Evolutionary conservation across 2,113 vertebrate genomes (phyloP).

Genomic region (Apodemus sylvaticus): DNA sequence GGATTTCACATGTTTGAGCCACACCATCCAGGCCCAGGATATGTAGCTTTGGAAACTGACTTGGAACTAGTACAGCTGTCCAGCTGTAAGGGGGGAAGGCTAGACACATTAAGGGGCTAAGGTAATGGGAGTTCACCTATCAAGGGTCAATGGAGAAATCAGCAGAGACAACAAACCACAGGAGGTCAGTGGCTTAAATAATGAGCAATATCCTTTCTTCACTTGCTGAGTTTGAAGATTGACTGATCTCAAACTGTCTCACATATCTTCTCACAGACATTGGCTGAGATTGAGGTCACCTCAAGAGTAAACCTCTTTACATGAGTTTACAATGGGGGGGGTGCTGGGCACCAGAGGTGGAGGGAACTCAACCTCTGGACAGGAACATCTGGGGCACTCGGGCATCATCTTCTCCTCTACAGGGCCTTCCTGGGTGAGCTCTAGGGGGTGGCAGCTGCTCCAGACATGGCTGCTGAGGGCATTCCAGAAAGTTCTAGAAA

Average conservation of each 20-base stretch:
- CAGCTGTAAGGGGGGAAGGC: neutral
- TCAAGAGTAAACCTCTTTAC: neutral
- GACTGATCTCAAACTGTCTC: neutral
- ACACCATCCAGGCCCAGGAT: neutral
- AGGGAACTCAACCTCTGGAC: neutral
- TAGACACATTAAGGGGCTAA: neutral
- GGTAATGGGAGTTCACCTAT: neutral
- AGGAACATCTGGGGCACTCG: neutral
- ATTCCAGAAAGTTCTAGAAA: neutral
- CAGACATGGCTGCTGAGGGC: neutral
- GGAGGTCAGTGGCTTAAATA: neutral
- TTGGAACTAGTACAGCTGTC: neutral
- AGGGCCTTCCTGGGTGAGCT: neutral
- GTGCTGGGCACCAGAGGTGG: neutral
- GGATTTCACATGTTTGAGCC: too few species aligned
- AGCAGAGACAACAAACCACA: neutral
- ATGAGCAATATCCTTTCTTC: neutral
- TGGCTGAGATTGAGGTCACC: neutral
- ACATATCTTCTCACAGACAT: too few species aligned
- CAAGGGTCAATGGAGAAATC: neutral
- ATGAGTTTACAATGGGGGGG: too few species aligned
- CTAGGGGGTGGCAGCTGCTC: accelerated
- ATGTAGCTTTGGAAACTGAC: neutral
- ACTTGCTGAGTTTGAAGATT: neutral
- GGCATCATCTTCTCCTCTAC: neutral